Base-by-base conservation (phyloP, 2,797 vertebrate genomes). In the Poeciliopsis paucimaculata region DNA sequence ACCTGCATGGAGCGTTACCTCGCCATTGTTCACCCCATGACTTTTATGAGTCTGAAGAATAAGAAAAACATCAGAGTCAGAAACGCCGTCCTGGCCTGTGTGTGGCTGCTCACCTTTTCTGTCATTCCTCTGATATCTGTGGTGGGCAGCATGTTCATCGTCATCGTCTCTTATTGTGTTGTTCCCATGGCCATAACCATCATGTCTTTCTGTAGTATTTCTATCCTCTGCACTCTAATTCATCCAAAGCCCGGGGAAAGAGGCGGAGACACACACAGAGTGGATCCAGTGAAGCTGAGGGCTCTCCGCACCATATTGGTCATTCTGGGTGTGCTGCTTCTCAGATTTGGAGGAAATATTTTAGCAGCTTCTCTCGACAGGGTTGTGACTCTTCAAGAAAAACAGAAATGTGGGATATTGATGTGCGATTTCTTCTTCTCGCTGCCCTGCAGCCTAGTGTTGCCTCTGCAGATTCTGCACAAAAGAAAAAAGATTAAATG, bases 21-120 rank as follows among this genome's bases (percentile, higher is more conserved):
- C n/a, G 84, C 84, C 11, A 78, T 82, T 2, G 74, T 88, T 36
- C 86, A 88, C 53, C 83, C 88, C 15, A 2, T 88, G 45, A 78
- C 57, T 20, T 90, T 85, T 51, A 11, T 82, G 26, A 16, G 34
- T 0, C 73, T 87, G 18, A 88, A 9, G 26, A 47, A 60, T 4
- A 4, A 2, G 0, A 8, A 16, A 2, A 47, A 72, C 2, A 28
- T 73, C 39, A 6, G 41, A 23, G 49, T 77, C 26, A 60, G 82
- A 31, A 78, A 77, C 11, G 13, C 55, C 26, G 31, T 8, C 53
- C 36, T 31, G 11, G 31, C 26, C 39, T 77, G 43, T 39, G 39
- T 76, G 23, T 76, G 43, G 75, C 75, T 76, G 57, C 1, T 49
- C 5, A 36, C 11, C 23, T 66, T 76, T 23, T 13, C 12, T 11